Conservation (phyloP, 2,888 invertebrate genomes). For the Campoplex nolae region DNA sequence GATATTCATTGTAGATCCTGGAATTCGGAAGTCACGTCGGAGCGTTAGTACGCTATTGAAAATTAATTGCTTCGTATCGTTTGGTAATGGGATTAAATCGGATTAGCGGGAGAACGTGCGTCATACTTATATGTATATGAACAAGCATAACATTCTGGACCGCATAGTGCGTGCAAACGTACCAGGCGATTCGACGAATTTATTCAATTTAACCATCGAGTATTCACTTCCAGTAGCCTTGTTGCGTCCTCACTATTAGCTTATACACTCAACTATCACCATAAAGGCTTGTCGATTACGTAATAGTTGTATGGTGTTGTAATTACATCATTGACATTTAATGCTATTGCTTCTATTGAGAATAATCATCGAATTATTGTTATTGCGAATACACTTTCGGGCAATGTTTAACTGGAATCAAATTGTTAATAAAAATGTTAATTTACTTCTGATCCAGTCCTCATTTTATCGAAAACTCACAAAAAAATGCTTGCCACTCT, state of each 20-base stretch:
- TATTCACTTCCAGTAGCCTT: slow-evolving; percentile 41
- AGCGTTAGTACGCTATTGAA: slow-evolving; percentile 71
- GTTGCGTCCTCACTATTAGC: slow-evolving; percentile 51
- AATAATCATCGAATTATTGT: neutral
- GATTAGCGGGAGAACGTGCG: slow-evolving; percentile 74
- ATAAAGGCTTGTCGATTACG: slow-evolving; percentile 36
- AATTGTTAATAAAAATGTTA: neutral
- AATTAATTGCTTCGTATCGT: slow-evolving; percentile 75
- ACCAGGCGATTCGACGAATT: slow-evolving; percentile 73
- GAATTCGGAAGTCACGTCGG: slow-evolving; percentile 59
- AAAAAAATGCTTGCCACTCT: no score
- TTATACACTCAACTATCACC: slow-evolving; percentile 8
- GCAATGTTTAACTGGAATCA: neutral
- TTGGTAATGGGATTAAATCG: slow-evolving; percentile 76
- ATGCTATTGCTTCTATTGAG: neutral
- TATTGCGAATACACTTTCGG: neutral
- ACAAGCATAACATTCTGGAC: slow-evolving; percentile 42
- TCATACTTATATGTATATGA: slow-evolving; percentile 68
- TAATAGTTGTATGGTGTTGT: slow-evolving; percentile 14
- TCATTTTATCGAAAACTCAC: neutral
- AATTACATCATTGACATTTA: neutral
- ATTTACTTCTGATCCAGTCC: neutral
- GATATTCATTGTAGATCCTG: slow-evolving; percentile 4
- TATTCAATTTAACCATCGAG: slow-evolving; percentile 70
- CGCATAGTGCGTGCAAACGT: slow-evolving; percentile 49